These are phyloP conservation scores for Caenorhabditis sulstoni DNA, from an alignment of 2,888 invertebrate genomes.

Conservation along the genomic window DNA sequence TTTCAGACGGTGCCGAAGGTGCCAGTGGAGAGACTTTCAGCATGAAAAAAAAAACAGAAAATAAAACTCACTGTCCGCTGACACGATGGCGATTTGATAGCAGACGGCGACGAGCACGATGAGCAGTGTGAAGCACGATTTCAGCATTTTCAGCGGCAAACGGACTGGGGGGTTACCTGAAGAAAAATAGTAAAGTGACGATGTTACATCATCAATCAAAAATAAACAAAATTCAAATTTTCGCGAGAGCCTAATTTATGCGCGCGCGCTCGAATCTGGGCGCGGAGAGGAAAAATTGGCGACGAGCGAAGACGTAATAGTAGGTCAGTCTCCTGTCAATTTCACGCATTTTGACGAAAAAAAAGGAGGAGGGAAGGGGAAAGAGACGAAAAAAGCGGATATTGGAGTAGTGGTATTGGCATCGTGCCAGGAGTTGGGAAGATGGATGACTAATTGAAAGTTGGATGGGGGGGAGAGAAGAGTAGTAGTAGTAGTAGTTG, in stretches of 20 bases:
- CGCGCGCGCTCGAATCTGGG: too few species aligned
- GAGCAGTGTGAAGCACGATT: slow-evolving; percentile 31
- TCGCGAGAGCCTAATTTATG: too few species aligned
- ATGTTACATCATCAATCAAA: too few species aligned
- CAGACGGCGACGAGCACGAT: slow-evolving; percentile 12
- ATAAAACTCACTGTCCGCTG: slow-evolving; percentile 25
- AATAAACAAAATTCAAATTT: too few species aligned
- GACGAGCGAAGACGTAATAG: too few species aligned
- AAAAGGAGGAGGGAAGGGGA: slow-evolving; percentile 2
- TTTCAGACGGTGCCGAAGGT: slow-evolving; percentile 15
- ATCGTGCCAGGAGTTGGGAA: slow-evolving; percentile 8
- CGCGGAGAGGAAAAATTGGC: too few species aligned
- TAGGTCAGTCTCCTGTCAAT: too few species aligned
- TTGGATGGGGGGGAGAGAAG: too few species aligned
- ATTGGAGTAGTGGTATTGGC: slow-evolving; percentile 14
- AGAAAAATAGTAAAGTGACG: too few species aligned
- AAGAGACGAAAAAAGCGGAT: slow-evolving; percentile 10
- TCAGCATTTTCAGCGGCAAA: slow-evolving; percentile 24
- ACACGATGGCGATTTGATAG: slow-evolving; percentile 7
- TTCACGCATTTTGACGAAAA: too few species aligned
- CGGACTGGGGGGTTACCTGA: slow-evolving; percentile 12
- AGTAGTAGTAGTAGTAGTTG: too few species aligned
- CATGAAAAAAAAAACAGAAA: neutral
- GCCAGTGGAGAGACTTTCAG: too few species aligned
- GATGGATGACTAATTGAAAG: slow-evolving; percentile 14